Conservation (phyloP, 2,797 vertebrate species). For the Fringilla coelebs region DNA sequence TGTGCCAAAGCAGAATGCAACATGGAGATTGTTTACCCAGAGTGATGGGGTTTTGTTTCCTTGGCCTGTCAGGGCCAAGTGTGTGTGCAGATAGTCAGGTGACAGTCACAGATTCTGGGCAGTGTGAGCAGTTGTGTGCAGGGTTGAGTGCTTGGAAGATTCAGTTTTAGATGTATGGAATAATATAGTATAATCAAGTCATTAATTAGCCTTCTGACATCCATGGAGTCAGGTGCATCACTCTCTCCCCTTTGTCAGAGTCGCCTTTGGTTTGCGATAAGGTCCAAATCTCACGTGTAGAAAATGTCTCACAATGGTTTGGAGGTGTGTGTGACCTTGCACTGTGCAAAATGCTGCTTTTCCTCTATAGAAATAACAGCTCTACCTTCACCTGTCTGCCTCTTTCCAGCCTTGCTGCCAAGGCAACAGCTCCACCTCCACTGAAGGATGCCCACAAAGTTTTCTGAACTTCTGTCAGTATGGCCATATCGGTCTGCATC, state of each 20-base stretch:
- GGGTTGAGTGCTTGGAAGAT: background rate
- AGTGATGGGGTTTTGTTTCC: background rate
- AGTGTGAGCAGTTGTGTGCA: background rate
- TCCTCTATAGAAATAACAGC: background rate
- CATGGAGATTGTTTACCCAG: background rate
- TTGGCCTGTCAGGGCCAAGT: background rate
- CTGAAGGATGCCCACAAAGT: background rate
- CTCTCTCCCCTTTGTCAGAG: background rate
- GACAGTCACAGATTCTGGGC: background rate
- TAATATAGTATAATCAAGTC: background rate
- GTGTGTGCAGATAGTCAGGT: too few species aligned
- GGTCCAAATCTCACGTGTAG: fast-evolving
- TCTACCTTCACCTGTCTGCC: background rate
- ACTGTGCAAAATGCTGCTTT: background rate
- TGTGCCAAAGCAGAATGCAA: background rate
- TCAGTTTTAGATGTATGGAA: background rate
- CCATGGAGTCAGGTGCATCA: background rate
- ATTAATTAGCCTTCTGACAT: background rate
- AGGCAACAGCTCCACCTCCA: background rate
- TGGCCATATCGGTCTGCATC: background rate
- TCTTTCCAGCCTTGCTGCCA: background rate
- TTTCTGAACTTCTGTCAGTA: background rate
- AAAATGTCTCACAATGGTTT: fast-evolving
- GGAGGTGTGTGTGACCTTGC: fast-evolving
- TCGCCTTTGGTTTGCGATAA: fast-evolving